Evolutionary conservation across 2,113 vertebrate genomes (phyloP), one percentile per base, ranked within the genome.

Genomic region (Willisornis vidua): DNA sequence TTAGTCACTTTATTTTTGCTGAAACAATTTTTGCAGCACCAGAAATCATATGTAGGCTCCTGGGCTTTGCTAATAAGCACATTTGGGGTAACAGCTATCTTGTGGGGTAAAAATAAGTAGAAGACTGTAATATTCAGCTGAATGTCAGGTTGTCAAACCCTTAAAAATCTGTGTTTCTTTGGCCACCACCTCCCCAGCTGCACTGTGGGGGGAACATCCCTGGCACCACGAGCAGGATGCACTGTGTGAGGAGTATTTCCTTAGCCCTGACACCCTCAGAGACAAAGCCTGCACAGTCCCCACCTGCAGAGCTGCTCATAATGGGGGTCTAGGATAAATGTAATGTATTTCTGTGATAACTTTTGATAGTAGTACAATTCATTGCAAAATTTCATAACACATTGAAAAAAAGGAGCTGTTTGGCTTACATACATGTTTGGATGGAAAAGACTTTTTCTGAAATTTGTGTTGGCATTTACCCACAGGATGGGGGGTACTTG

Each of bases 281-380:
- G 54, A 28, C 5, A 49, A 70, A 58, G 63, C 26, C 65, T 72
- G 59, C 39, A 6, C 41, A n/a, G 2, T 20, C 28, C 57, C 18
- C 80, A 14, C 67, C 49, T 41, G 10, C 61, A 80, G 37, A 62
- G 63, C 43, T 71, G 8, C 25, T 80, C 33, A 29, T 4, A 31
- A 1, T 23, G 5, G 16, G 16, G 43, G 10, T 25, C 43, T 31
- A 23, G 46, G 46, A 24, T 16, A 18, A 43, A 11, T 35, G 19
- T 1, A 24, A 65, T 29, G 18, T 5, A 23, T 15, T 89, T 48
- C 2, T 12, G 0, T 28, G 10, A 1, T 35, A 35, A 18, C 14
- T 70, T 89, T 65, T 57, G 35, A 49, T 35, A 24, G 12, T 67
- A 33, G 26, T 55, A 39, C 10, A 46, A 14, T 41, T 35, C 41